These are phyloP conservation scores for Lordiphosa clarofinis DNA, from an alignment of 1,140 invertebrate species.

Conservation along the genomic window DNA sequence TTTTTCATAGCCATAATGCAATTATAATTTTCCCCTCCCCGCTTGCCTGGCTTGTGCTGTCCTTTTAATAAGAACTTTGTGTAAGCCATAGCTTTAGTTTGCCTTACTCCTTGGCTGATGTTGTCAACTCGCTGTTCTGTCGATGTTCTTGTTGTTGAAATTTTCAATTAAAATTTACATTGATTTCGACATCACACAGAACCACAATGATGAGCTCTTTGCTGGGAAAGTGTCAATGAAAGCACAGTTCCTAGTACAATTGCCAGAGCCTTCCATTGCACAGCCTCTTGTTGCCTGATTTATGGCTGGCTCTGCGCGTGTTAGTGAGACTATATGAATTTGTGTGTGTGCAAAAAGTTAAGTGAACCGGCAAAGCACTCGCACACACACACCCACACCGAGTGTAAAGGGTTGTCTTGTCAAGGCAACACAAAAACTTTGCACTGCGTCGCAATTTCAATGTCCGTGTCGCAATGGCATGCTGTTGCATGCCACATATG, in stretches of 20 bases:
- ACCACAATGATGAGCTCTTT: slow-evolving; percentile 6
- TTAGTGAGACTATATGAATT: slow-evolving; percentile 44
- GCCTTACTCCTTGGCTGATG: too few species aligned
- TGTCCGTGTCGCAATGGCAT: too few species aligned
- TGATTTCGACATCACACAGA: slow-evolving; percentile 13
- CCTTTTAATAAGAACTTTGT: too few species aligned
- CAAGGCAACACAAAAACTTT: neutral
- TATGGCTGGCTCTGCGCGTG: slow-evolving; percentile 1
- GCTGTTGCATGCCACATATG: too few species aligned
- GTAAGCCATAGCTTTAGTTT: too few species aligned
- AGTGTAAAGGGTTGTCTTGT: neutral
- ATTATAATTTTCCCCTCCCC: too few species aligned
- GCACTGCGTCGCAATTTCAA: neutral
- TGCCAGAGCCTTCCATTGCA: slow-evolving; percentile 14
- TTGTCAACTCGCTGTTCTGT: too few species aligned
- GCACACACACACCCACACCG: too few species aligned
- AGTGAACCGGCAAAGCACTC: slow-evolving; percentile 9
- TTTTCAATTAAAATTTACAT: slow-evolving; percentile 48
- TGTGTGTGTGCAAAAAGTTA: slow-evolving; percentile 34
- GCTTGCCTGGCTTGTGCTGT: too few species aligned
- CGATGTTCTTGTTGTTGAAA: slow-evolving; percentile 17
- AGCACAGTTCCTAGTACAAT: slow-evolving; percentile 37
- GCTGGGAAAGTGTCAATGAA: slow-evolving; percentile 19
- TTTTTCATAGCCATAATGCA: too few species aligned
- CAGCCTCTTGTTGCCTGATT: slow-evolving; percentile 4